Conservation (phyloP, 1,140 invertebrate species). For the Leptinotarsa defecta region DNA sequence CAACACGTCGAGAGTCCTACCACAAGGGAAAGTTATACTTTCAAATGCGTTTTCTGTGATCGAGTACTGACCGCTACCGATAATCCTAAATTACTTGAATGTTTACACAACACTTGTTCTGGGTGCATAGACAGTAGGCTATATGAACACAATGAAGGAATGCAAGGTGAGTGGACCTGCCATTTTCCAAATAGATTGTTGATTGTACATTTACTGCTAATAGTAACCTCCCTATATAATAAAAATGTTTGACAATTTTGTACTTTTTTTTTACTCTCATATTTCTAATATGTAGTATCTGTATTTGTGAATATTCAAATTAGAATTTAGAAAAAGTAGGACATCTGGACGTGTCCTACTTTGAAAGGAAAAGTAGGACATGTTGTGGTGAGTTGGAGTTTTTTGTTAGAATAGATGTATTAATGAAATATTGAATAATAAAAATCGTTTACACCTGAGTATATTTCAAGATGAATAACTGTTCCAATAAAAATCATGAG, state of each 20-base stretch:
- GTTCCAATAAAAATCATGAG: too few relatives aligned
- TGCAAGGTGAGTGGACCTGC: slow-evolving; percentile 39
- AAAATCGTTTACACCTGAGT: neutral
- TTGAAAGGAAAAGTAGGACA: slow-evolving; percentile 15
- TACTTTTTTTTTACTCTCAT: too few relatives aligned
- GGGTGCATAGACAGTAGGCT: slow-evolving; percentile 75
- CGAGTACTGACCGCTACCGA: slow-evolving; percentile 64
- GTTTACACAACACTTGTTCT: slow-evolving; percentile 82
- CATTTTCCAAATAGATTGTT: too few relatives aligned
- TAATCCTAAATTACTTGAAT: slow-evolving; percentile 80
- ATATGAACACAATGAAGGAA: slow-evolving; percentile 61
- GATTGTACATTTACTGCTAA: too few relatives aligned
- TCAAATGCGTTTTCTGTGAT: slow-evolving; percentile 73
- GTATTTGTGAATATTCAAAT: too few relatives aligned
- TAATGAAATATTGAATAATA: neutral
- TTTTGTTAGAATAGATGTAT: neutral
- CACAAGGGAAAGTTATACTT: slow-evolving; percentile 57
- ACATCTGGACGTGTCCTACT: slow-evolving; percentile 14
- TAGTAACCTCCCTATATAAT: too few relatives aligned
- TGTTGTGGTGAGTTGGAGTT: neutral
- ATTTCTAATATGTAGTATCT: too few relatives aligned
- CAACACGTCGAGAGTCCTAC: slow-evolving; percentile 59
- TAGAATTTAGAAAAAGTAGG: neutral
- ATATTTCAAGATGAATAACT: too few relatives aligned
- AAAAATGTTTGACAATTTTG: too few relatives aligned